Percentiles rank a stretch among this genome's conserved stretches.
Evolutionary conservation across 2,888 invertebrate genomes (phyloP).

Genomic region (Sussaba pulchella): DNA sequence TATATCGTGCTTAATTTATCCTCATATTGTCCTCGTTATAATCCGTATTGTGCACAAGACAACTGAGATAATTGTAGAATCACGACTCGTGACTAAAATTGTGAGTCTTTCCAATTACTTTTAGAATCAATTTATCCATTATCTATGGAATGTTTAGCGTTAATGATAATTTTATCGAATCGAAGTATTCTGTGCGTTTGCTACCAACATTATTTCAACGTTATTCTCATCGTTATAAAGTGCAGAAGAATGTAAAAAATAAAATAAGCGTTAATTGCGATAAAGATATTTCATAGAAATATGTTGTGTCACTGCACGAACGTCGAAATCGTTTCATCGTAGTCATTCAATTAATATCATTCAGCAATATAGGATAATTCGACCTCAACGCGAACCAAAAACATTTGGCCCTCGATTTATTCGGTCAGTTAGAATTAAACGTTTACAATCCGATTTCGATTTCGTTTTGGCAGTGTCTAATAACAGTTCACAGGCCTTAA

Average conservation of each 20-base stretch:
- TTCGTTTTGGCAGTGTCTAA: conserved; percentile 60
- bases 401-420: conserved; percentile 60
- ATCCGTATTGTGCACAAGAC: neutral
- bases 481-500: conserved; percentile 56
- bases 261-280: conserved; percentile 11
- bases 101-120: conserved; percentile 4
- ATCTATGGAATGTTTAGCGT: neutral
- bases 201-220: too few relatives aligned
- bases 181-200: too few relatives aligned
- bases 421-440: conserved; percentile 55
- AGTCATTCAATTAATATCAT: conserved; percentile 28
- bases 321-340: conserved; percentile 13
- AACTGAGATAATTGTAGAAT: neutral
- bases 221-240: too few relatives aligned
- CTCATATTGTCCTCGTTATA: conserved; percentile 71
- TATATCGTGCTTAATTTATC: conserved; percentile 64
- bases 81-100: neutral
- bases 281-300: conserved; percentile 10
- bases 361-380: conserved; percentile 50
- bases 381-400: conserved; percentile 53
- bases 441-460: conserved; percentile 53
- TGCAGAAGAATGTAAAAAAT: conserved; percentile 19
- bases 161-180: too few relatives aligned
- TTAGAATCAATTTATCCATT: neutral
- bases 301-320: conserved; percentile 31